A percentile compares a stretch with the other conserved stretches of the same genome.
Conservation (phyloP, 2,888 invertebrate species). For the Tanypteryx hageni region DNA sequence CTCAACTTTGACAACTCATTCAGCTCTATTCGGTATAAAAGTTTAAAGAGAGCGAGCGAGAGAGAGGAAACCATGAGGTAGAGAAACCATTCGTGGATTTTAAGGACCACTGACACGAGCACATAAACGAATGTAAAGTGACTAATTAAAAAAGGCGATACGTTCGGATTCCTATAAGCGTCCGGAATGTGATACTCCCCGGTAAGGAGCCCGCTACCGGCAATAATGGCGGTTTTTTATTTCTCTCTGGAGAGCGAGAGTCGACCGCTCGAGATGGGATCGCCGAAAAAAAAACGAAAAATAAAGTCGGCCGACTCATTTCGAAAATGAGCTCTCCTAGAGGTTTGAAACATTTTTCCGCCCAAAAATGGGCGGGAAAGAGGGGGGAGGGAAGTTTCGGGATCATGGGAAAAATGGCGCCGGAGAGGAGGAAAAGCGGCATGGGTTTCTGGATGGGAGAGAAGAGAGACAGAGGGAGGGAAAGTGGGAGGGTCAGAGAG, state of each 20-base stretch:
- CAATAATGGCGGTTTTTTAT: neutral
- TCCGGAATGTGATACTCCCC: neutral
- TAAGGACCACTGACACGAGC: conserved; percentile 2
- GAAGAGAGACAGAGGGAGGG: conserved; percentile 35
- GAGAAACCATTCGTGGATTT: neutral
- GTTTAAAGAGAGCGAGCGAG: neutral
- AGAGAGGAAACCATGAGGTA: neutral
- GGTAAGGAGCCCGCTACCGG: neutral
- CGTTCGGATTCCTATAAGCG: neutral
- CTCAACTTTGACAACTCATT: conserved; percentile 24
- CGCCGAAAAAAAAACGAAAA: neutral
- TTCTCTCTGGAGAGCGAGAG: neutral
- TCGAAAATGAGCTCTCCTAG: neutral
- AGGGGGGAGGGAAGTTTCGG: neutral
- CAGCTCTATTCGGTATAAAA: neutral
- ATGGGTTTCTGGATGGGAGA: neutral
- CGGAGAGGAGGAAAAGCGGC: conserved; percentile 30
- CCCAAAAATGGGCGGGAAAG: neutral
- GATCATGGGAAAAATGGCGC: conserved; percentile 17
- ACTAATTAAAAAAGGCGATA: conserved; percentile 2
- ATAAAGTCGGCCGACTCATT: too few relatives aligned
- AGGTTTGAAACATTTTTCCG: neutral
- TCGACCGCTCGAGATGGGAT: neutral
- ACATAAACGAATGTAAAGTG: neutral
- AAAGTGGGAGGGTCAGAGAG: conserved; percentile 21